These are phyloP conservation scores for Leucophenga varia DNA, from an alignment of 1,140 invertebrate species.

Conservation along the genomic window DNA sequence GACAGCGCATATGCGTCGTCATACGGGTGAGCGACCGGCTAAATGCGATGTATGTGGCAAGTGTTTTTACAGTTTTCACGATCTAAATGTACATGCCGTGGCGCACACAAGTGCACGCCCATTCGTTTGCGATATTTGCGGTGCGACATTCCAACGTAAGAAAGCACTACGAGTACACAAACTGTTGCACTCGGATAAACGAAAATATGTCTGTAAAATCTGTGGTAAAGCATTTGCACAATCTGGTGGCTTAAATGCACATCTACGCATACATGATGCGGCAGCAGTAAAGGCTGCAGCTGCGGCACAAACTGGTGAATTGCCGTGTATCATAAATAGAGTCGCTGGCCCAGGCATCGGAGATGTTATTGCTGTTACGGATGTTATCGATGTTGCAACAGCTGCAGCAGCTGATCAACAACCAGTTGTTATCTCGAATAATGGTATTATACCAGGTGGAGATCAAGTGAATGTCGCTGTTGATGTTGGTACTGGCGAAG, in stretches of 20 bases:
- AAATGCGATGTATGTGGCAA: conserved; percentile 60
- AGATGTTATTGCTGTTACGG: conserved; percentile 20
- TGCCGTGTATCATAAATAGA: conserved; percentile 1
- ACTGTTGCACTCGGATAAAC: conserved; percentile 57
- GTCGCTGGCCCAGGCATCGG: conserved; percentile 15
- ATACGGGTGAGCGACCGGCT: conserved; percentile 76
- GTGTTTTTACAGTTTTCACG: conserved; percentile 42
- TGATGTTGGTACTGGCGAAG: too few species aligned
- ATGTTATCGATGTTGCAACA: conserved; percentile 12
- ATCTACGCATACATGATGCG: conserved; percentile 58
- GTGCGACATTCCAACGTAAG: conserved; percentile 47
- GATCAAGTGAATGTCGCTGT: too few species aligned
- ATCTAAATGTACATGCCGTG: conserved; percentile 52
- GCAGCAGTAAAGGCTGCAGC: background rate
- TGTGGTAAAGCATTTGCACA: conserved; percentile 63
- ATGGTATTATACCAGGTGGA: conserved; percentile 3
- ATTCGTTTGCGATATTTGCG: conserved; percentile 59
- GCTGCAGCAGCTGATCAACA: conserved; percentile 9
- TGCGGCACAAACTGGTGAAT: background rate
- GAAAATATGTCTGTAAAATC: conserved; percentile 60
- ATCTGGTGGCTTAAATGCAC: conserved; percentile 61
- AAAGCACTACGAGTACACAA: conserved; percentile 49
- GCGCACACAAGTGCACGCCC: conserved; percentile 59
- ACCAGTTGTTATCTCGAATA: conserved; percentile 20
- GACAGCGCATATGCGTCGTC: conserved; percentile 70